Conservation (phyloP, 2,113 vertebrate species). For the Scomber colias region DNA sequence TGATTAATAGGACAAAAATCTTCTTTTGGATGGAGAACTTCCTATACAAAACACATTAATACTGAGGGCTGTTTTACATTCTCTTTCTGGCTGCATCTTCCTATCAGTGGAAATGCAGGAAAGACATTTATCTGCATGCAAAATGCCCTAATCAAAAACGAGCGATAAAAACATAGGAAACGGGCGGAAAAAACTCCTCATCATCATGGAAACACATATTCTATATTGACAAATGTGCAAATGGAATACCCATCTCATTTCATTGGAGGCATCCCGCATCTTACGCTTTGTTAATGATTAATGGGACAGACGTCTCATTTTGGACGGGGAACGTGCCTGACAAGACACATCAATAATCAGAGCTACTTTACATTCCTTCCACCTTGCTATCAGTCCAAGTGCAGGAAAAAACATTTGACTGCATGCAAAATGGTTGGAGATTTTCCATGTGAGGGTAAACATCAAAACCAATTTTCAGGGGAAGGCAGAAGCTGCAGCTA, state of each 20-base stretch:
- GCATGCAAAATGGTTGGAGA: conserved; percentile 46
- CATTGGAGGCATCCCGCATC: conserved; percentile 16
- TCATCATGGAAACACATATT: conserved; percentile 20
- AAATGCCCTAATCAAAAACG: conserved; percentile 57
- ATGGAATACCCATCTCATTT: conserved; percentile 41
- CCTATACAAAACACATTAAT: conserved; percentile 59
- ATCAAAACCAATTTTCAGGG: conserved; percentile 49
- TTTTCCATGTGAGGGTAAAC: conserved; percentile 57
- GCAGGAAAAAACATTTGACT: conserved; percentile 32
- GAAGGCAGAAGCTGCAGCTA: conserved; percentile 15
- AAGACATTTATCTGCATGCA: conserved; percentile 57
- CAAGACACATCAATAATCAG: conserved; percentile 57
- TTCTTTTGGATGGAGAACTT: conserved; percentile 58
- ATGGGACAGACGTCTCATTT: conserved; percentile 59
- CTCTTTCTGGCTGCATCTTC: conserved; percentile 40
- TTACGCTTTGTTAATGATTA: conserved; percentile 63
- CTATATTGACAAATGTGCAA: conserved; percentile 41
- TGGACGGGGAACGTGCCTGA: conserved; percentile 34
- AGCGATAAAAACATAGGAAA: conserved; percentile 41
- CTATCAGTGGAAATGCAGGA: conserved; percentile 56
- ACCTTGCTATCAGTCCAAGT: conserved; percentile 34
- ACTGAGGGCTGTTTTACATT: conserved; percentile 67
- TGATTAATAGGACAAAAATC: conserved; percentile 65
- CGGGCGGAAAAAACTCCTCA: background rate
- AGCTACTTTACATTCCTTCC: conserved; percentile 66